Conservation (phyloP, 1,140 invertebrate genomes). For the Orussus abietinus region DNA sequence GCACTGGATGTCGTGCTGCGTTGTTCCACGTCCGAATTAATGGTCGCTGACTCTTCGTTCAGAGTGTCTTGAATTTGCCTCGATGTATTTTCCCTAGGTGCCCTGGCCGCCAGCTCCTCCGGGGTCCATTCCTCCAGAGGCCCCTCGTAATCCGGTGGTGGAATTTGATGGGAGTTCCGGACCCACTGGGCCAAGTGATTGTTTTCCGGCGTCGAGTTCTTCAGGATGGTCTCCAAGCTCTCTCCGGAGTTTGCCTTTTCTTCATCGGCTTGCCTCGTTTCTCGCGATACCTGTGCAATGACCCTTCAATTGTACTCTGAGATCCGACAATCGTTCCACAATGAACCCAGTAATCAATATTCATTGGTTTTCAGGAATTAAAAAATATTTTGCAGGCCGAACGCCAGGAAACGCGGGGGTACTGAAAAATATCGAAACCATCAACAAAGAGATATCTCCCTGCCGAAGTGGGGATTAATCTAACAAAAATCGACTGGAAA, state of each 20-base stretch:
- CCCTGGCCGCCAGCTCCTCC: constrained; percentile 45
- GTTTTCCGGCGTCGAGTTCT: constrained; percentile 32
- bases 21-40: constrained; percentile 44
- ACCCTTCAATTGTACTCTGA: too few relatives aligned
- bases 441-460: too few relatives aligned
- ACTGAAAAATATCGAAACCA: too few relatives aligned
- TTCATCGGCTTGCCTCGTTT: constrained; percentile 45
- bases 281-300: too few relatives aligned
- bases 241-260: constrained; percentile 55
- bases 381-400: too few relatives aligned
- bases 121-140: constrained; percentile 65
- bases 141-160: constrained; percentile 49
- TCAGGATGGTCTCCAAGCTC: constrained; percentile 32
- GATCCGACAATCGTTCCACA: too few relatives aligned
- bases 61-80: constrained; percentile 20
- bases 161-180: constrained; percentile 49
- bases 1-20: constrained; percentile 48
- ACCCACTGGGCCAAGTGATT: constrained; percentile 72
- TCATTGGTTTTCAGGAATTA: too few relatives aligned
- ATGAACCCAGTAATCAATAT: too few relatives aligned
- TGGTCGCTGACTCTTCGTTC: constrained; percentile 32
- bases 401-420: too few relatives aligned
- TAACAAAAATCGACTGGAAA: too few relatives aligned
- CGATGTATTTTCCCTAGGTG: constrained; percentile 27
- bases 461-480: too few relatives aligned